These are phyloP conservation scores for Lepas anatifera DNA, from an alignment of 2,888 invertebrate genomes.

Conservation along the genomic window DNA sequence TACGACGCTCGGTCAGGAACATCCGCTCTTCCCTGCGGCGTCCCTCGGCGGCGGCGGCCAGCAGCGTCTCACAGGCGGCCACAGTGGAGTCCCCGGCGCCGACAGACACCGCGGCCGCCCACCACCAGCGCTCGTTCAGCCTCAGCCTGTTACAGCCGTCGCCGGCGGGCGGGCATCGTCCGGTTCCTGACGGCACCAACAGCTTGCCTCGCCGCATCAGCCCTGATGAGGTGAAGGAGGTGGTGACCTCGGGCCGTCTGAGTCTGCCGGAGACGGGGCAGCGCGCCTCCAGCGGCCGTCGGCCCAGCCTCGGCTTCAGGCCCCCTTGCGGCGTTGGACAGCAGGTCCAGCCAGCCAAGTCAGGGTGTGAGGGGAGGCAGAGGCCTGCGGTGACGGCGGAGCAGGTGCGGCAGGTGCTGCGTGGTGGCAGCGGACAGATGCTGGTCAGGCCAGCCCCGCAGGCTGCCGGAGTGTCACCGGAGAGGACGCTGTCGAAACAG, in stretches of 20 bases:
- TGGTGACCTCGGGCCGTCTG: not conserved
- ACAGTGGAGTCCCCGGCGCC: not conserved
- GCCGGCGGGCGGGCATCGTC: no score
- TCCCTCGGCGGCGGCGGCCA: not conserved
- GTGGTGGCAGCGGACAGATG: not conserved
- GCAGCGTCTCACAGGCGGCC: not conserved
- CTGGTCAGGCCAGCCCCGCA: not conserved
- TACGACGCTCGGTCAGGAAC: not conserved
- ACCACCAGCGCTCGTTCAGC: conserved; percentile 5
- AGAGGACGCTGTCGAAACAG: not conserved
- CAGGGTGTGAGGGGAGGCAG: not conserved
- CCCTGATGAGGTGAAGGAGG: not conserved
- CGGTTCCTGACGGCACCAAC: not conserved
- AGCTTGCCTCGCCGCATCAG: not conserved
- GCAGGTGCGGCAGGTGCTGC: conserved; percentile 3
- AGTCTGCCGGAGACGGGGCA: not conserved
- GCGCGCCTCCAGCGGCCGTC: not conserved
- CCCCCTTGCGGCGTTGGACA: no score
- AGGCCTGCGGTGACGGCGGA: not conserved
- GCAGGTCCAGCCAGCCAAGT: no score
- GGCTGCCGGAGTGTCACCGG: not conserved
- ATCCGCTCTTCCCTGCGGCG: not conserved
- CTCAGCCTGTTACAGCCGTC: not conserved
- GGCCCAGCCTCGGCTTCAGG: not conserved
- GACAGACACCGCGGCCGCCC: not conserved